These are phyloP conservation scores for Brachionus plicatilis DNA, from an alignment of 1,140 invertebrate species.

Conservation along the genomic window DNA sequence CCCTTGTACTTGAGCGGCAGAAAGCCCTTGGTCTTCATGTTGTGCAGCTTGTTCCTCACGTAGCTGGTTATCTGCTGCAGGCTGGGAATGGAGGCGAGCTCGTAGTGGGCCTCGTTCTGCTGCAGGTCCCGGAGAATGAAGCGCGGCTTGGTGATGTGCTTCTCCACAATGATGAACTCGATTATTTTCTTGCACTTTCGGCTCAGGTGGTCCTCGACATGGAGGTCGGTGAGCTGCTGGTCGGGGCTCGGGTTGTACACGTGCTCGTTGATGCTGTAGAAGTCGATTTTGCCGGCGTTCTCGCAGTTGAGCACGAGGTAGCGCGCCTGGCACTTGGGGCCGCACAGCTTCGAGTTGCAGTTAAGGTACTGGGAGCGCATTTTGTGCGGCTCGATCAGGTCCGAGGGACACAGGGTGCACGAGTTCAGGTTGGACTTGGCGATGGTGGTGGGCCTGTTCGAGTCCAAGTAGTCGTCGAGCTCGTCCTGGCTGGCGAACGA, in stretches of 20 bases:
- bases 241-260: neutral
- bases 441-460: neutral
- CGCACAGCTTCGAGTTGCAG: slow-evolving; percentile 9
- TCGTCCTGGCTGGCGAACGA: neutral
- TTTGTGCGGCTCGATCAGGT: slow-evolving; percentile 14
- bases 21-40: neutral
- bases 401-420: neutral
- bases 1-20: neutral
- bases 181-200: slow-evolving; percentile 28
- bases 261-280: neutral
- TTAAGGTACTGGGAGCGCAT: slow-evolving; percentile 7
- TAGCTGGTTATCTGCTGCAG: neutral
- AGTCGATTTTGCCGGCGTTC: slow-evolving; percentile 1
- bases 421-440: slow-evolving; percentile 1
- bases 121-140: neutral
- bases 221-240: neutral
- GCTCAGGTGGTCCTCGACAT: neutral
- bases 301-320: neutral
- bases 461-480: neutral
- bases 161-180: neutral
- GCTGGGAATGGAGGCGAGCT: neutral
- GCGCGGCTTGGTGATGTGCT: slow-evolving; percentile 2
- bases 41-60: neutral
- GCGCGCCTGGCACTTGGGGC: neutral
- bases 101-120: neutral